Conservation (phyloP, 1,140 invertebrate species). For the Orchesella cincta region DNA sequence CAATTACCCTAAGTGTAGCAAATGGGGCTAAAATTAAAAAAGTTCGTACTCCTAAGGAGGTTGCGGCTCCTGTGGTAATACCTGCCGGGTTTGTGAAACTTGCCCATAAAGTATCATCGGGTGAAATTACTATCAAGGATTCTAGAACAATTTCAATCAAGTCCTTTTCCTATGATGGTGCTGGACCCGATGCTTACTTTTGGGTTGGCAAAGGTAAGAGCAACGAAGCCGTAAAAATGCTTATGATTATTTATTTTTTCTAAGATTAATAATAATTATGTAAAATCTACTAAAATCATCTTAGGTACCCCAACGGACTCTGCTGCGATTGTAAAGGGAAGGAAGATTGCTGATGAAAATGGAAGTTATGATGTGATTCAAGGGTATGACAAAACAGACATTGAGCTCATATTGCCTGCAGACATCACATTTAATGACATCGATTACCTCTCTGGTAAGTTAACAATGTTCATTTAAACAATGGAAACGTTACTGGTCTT, state of each 20-base stretch:
- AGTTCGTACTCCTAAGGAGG: neutral
- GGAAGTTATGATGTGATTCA: slow-evolving; percentile 23
- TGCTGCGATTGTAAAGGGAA: slow-evolving; percentile 1
- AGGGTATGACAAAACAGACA: slow-evolving; percentile 25
- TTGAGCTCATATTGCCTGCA: neutral
- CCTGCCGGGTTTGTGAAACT: slow-evolving; percentile 13
- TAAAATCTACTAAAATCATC: neutral
- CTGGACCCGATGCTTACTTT: slow-evolving; percentile 29
- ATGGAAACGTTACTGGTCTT: neutral
- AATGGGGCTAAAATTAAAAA: neutral
- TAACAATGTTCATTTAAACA: neutral
- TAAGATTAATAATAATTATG: neutral
- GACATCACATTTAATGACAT: slow-evolving; percentile 23
- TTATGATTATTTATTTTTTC: neutral
- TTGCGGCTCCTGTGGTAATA: neutral
- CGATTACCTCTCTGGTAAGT: slow-evolving; percentile 21
- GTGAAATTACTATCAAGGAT: slow-evolving; percentile 5
- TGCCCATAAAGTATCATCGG: slow-evolving; percentile 27
- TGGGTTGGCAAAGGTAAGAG: slow-evolving; percentile 26
- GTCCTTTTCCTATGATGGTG: slow-evolving; percentile 10
- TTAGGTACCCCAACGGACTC: slow-evolving; percentile 5
- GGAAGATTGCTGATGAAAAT: slow-evolving; percentile 24
- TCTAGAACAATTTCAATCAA: slow-evolving; percentile 26
- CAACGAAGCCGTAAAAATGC: neutral
- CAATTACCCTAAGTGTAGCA: neutral